These are phyloP conservation scores for Calonectris borealis DNA, from an alignment of 2,113 vertebrate genomes.

Conservation along the genomic window DNA sequence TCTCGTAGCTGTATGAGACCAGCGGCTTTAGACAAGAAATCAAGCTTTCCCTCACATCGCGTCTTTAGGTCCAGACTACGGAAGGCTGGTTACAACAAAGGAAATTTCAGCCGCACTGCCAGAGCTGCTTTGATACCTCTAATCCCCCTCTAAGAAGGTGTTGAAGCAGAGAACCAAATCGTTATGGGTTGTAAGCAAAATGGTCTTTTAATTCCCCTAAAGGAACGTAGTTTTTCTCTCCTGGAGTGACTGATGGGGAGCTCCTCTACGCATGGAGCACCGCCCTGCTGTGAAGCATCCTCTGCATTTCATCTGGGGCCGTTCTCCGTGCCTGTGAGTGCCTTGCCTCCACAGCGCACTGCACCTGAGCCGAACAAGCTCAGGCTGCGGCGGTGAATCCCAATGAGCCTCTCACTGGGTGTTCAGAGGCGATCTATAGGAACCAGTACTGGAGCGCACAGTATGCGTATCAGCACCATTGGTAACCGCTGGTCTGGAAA, in stretches of 20 bases:
- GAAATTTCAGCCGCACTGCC: neutral
- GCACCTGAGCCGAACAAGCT: neutral
- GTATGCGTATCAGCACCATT: neutral
- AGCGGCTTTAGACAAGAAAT: neutral
- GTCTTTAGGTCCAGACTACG: rapidly evolving
- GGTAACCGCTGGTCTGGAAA: neutral
- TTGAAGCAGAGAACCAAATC: neutral
- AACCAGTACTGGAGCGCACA: neutral
- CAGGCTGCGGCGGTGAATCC: neutral
- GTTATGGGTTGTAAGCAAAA: neutral
- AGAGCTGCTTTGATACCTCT: neutral
- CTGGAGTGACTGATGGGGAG: neutral
- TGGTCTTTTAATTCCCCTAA: neutral
- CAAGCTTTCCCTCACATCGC: rapidly evolving
- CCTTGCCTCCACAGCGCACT: rapidly evolving
- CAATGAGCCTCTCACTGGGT: neutral
- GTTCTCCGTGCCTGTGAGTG: neutral
- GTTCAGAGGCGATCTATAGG: neutral
- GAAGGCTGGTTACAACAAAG: neutral
- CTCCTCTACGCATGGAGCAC: neutral
- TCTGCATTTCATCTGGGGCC: neutral
- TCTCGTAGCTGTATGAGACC: rapidly evolving
- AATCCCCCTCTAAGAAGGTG: neutral
- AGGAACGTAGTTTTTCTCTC: neutral
- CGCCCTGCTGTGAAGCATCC: neutral